A percentile compares a stretch with the other conserved stretches of the same genome.
phyloP scores from a whole-genome alignment of 2,797 vertebrate genomes.

The Trachops cirrhosus region DNA sequence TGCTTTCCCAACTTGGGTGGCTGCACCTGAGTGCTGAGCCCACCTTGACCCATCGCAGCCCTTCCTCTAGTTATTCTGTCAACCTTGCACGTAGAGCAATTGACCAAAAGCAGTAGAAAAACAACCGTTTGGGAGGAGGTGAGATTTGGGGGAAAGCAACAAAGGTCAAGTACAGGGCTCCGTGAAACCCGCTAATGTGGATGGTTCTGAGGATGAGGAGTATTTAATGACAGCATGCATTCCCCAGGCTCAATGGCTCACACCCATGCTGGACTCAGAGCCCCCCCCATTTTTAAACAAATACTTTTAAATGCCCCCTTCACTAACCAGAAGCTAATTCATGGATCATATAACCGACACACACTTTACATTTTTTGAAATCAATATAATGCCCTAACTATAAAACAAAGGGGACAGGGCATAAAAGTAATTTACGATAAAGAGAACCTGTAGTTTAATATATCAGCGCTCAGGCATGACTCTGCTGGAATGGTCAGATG shows the following conservation, averaged over 20 bases:
- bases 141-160: neutral
- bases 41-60: neutral
- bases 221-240: accelerated
- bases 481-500: neutral
- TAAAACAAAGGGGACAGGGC: neutral
- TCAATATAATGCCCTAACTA: neutral
- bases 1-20: neutral
- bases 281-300: neutral
- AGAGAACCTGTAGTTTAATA: neutral
- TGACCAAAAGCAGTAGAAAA: neutral
- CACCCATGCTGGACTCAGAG: accelerated
- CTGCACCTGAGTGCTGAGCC: neutral
- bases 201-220: neutral
- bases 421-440: neutral
- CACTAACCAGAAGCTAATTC: neutral
- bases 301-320: neutral
- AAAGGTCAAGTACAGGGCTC: neutral
- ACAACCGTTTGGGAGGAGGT: neutral
- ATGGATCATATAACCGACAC: neutral
- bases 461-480: accelerated
- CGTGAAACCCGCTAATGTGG: neutral
- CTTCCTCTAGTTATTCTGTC: neutral
- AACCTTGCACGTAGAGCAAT: accelerated
- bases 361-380: neutral
- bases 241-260: neutral